Evolutionary conservation across 2,113 vertebrate species (phyloP).

Genomic region (Chaetodon trifascialis): DNA sequence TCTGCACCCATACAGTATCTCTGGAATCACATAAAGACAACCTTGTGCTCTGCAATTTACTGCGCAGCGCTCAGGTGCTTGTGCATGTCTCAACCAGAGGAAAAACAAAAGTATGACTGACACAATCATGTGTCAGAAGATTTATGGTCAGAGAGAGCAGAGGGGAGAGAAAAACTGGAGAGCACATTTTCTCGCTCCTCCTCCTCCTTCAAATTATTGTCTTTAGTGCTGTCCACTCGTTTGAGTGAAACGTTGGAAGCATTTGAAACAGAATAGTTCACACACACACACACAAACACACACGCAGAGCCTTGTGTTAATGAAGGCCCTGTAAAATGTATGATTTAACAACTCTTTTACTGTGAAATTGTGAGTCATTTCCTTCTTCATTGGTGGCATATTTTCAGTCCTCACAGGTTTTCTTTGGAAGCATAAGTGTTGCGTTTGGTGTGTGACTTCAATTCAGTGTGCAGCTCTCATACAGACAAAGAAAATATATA

Average conservation of each 20-base stretch:
- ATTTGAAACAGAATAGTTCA: slow-evolving; percentile 48
- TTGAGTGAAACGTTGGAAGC: slow-evolving; percentile 70
- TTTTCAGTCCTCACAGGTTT: slow-evolving; percentile 9
- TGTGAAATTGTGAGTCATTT: slow-evolving; percentile 58
- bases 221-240: slow-evolving; percentile 76
- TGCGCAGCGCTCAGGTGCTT: slow-evolving; percentile 80
- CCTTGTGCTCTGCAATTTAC: slow-evolving; percentile 83
- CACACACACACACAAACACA: slow-evolving; percentile 20
- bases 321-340: slow-evolving; percentile 46
- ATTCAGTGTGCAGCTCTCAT: not conserved
- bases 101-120: slow-evolving; percentile 85
- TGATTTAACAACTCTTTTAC: slow-evolving; percentile 60
- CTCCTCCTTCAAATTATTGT: slow-evolving; percentile 79
- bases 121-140: slow-evolving; percentile 85
- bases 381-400: slow-evolving; percentile 32
- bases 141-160: slow-evolving; percentile 82
- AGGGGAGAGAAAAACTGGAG: slow-evolving; percentile 73
- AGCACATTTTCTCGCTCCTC: slow-evolving; percentile 68
- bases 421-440: slow-evolving; percentile 19
- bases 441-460: not conserved
- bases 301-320: slow-evolving; percentile 32
- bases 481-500: not conserved
- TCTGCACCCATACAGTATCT: slow-evolving; percentile 74
- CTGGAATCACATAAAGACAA: slow-evolving; percentile 81
- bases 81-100: slow-evolving; percentile 87